Evolutionary conservation across 2,113 vertebrate species (phyloP), one percentile per base, ranked within the genome.

Genomic region (Eclectus roratus): DNA sequence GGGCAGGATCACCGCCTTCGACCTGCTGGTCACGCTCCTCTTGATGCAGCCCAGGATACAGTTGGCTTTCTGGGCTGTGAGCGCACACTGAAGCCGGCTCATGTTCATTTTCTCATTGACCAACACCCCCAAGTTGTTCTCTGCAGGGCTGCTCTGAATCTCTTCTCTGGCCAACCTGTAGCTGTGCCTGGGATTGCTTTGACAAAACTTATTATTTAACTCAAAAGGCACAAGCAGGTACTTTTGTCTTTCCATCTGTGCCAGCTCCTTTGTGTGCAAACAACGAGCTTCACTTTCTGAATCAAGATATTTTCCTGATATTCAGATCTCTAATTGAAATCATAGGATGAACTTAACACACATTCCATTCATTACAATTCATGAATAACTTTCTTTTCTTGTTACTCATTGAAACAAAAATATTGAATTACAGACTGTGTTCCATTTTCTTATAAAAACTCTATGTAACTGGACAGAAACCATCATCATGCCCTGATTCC

Each of bases 281-380:
- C 64, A 92, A 55, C 1, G 11, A 71, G 11, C 53, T 89, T 78
- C 46, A 13, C 11, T 64, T 60, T 70, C 80, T 83, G 47, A 85
- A 78, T 83, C 28, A 79, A 91, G 92, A 72, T 65, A 81, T 89
- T 87, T 94, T 66, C 46, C 81, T 73, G 41, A 80, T 87, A 79
- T 33, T 85, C 24, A 77, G 2, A 6, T 72, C 19, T 87, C 47
- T 85, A 94, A 70, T 0, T 89, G 81, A 92, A 89, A 85, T 84
- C n/a, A 58, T 24, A 85, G n/a, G 58, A 77, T 61, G 78, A 91
- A 80, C 24, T 55, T 53, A 50, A 66, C 2, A 17, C 39, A 60
- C 23, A 69, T 91, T 80, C 41, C 9, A 60, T 91, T 96, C 3
- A n/a, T 69, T 88, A 29, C 66, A 79, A 52, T 81, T 78, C 55